Evolutionary conservation across 2,113 vertebrate genomes (phyloP), one percentile per base, ranked within the genome.

Genomic region (Vidua chalybeata): DNA sequence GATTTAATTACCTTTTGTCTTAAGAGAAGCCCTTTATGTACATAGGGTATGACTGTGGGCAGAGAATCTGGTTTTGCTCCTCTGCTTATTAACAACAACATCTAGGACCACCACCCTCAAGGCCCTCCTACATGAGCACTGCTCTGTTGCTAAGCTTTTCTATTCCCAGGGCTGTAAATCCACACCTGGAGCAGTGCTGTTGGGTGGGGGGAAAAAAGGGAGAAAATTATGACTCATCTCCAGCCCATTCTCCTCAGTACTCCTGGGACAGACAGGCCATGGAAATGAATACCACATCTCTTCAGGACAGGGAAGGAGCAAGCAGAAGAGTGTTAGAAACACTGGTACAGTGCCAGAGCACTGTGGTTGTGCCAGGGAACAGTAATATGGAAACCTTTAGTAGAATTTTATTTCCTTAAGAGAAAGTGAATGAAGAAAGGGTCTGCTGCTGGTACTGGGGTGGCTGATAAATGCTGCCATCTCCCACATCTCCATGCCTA

Each of bases 131-230:
- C 62, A 11, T 62, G 19, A 74, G 19, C 61, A 62, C 7, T 0
- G 1, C 55, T 61, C 64, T 95, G 54, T 39, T 90, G 26, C 26
- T 22, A 31, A 84, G 6, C 23, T 8, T 91, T 31, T 43, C 28
- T 68, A 0, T 56, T 95, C 37, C 51, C 19, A 24, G 45, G 19
- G 21, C 64, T 33, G 7, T 7, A 73, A 69, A 23, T 77, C 49
- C 35, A 77, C 23, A 31, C 45, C 24, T 9, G 21, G 24, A 73
- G 58, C 49, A 59, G 18, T 69, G 59, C 74, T 69, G 11, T 39
- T 87, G 64, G 21, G 23, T 31, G 28, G 7, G 17, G 4, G 2
- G 0, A 0, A 10, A 9, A 13, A 56, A 14, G 20, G 10, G 7
- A 19, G 23, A 37, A 66, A 69, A 56, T 30, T 14, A 30, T 30